Base-by-base conservation (phyloP, 2,113 vertebrate genomes). In the Microcebus ravelobensis region DNA sequence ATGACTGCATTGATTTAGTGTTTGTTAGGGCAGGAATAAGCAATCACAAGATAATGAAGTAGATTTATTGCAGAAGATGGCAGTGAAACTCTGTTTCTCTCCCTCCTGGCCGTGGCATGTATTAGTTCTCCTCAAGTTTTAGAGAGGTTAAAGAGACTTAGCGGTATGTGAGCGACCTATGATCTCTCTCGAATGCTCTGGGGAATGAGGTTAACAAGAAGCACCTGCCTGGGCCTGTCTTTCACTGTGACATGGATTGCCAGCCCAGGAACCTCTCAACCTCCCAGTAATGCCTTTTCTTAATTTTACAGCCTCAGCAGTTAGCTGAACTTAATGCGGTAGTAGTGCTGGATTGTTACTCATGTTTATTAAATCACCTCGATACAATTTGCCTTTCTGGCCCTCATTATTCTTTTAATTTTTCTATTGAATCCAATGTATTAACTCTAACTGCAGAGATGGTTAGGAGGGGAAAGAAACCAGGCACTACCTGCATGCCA, bases 361-460 rank as follows among this genome's bases (percentile, higher is more conserved):
- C 52, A 55, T 89, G 71, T 80, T 80, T 95, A 80, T 84, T 92
- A 96, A 97, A 91, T 87, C 8, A 31, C 5, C 2, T 48, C 65
- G 65, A 23, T 73, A 80, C 10, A 29, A 76, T 79, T 77, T 81
- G 23, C 42, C 73, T 65, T 87, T 87, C 48, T 92, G 63, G 76
- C 20, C 36, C 45, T 91, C 59, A 48, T 76, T 92, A 91, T 92
- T 94, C 63, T 83, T 89, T 90, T 90, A 87, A 77, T 92, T 96
- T 96, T 97, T 90, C 84, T 71, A 95, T 87, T 74, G 94, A 91
- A 29, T 87, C 27, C 29, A 55, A 89, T 95, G 76, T 94, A 36
- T 82, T 83, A 85, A 76, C 8, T 57, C 31, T 87, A 84, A 85
- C 77, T 61, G 42, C 36, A 73, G 92, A 94, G 59, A 67, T 48